Percentiles rank a stretch among this genome's conserved stretches.
phyloP scores from a whole-genome alignment of 2,888 invertebrate species.

The Xanthorhoe spadicearia region DNA sequence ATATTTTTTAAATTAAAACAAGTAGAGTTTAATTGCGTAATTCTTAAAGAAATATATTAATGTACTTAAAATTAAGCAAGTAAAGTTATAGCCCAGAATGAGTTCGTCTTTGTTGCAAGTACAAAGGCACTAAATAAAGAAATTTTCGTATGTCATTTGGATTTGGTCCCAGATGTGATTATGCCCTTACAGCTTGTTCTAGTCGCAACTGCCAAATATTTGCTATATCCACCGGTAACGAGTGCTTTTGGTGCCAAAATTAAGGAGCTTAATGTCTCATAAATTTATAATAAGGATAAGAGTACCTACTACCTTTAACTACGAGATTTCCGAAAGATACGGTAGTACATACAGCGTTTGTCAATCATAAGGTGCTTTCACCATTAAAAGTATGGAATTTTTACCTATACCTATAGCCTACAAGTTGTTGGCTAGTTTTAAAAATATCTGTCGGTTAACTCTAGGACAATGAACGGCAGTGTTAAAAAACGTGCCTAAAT shows the following conservation, averaged over 20 bases:
- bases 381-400: too few relatives aligned
- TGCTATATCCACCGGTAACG: conserved; percentile 35
- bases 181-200: conserved; percentile 57
- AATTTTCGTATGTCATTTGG: conserved; percentile 60
- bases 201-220: conserved; percentile 53
- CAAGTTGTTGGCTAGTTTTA: too few relatives aligned
- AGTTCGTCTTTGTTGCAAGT: neutral
- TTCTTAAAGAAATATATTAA: too few relatives aligned
- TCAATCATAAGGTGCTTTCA: too few relatives aligned
- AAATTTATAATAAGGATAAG: neutral
- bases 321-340: too few relatives aligned
- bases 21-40: too few relatives aligned
- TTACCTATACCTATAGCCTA: too few relatives aligned
- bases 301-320: neutral
- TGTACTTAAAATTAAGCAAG: too few relatives aligned
- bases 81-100: neutral
- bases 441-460: neutral
- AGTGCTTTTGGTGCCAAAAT: conserved; percentile 30
- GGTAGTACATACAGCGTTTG: too few relatives aligned
- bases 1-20: too few relatives aligned
- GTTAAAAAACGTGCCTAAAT: neutral
- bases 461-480: neutral
- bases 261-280: neutral
- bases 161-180: conserved; percentile 63
- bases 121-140: conserved; percentile 13